Base-by-base conservation (phyloP, 2,797 vertebrate species). In the Silurus lanzhouensis region DNA sequence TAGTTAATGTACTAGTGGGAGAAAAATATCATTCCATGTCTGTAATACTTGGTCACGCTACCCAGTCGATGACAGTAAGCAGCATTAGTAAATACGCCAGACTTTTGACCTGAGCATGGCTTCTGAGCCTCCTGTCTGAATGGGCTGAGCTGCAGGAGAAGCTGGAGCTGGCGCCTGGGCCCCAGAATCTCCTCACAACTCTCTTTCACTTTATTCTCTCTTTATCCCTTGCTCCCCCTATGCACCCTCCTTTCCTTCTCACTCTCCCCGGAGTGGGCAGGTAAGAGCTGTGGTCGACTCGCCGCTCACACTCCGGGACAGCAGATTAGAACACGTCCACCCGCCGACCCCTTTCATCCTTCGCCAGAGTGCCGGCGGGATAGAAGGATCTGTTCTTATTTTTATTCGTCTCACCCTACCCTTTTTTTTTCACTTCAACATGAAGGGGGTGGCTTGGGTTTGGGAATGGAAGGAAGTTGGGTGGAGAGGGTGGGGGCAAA, bases 261-360 rank as follows among this genome's bases (percentile, higher is more conserved):
- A 67, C 80, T 84, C 75, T 87, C 85, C 86, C 75, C 72, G 71
- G 87, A 84, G 83, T 83, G 87, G 90, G 91, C 92, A 93, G 94
- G 91, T 93, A 93, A 91, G 88, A 88, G 91, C 91, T 92, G 88
- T 89, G 91, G 91, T 90, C 92, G 88, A 87, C 89, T 74, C 88
- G 85, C 85, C 86, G 60, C 91, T 91, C 87, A 88, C 86, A 87
- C 84, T 90, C 92, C 90, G 78, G 88, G 89, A 88, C 89, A 87
- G 86, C 88, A 91, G 93, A 95, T 95, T 94, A 94, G 93, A 93
- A 92, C 83, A 93, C 46, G 44, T 93, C 92, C 92, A 93, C 91
- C 90, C 86, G 91, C 91, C 58, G 57, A 88, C 87, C 85, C 86
- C 94, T 96, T 96, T 95, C 94, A 95, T 96, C 94, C 90, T 78